These are phyloP conservation scores for Irena cyanogastra DNA, from an alignment of 2,113 vertebrate genomes.

Conservation along the genomic window DNA sequence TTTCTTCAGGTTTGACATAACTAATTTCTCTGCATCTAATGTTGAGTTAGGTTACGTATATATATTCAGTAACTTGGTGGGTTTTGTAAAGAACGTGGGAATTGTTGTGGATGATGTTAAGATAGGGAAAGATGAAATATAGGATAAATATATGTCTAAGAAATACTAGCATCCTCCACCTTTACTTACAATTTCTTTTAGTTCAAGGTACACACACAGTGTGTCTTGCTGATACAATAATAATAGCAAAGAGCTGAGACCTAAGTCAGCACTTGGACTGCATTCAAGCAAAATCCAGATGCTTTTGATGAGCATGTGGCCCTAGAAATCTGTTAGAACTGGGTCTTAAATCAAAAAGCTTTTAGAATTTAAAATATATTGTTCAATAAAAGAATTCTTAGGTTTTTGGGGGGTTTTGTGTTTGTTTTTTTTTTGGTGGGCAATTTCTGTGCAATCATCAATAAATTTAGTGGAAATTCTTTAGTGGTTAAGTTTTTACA, in stretches of 20 bases:
- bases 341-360: background rate
- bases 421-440: background rate
- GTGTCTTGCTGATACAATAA: background rate
- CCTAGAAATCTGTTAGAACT: background rate
- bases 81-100: background rate
- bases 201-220: background rate
- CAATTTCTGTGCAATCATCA: background rate
- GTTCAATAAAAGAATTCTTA: background rate
- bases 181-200: background rate
- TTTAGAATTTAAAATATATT: background rate
- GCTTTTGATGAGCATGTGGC: background rate
- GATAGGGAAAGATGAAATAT: background rate
- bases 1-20: background rate
- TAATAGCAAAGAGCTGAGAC: background rate
- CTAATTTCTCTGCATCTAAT: background rate
- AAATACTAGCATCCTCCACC: background rate
- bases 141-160: background rate
- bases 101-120: background rate
- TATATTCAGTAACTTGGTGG: background rate
- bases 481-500: background rate
- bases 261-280: background rate
- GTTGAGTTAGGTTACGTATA: background rate
- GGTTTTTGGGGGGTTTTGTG: background rate
- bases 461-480: background rate
- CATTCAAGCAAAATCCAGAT: background rate